phyloP scores from a whole-genome alignment of 2,113 vertebrate species.

The Leiothrix lutea region DNA sequence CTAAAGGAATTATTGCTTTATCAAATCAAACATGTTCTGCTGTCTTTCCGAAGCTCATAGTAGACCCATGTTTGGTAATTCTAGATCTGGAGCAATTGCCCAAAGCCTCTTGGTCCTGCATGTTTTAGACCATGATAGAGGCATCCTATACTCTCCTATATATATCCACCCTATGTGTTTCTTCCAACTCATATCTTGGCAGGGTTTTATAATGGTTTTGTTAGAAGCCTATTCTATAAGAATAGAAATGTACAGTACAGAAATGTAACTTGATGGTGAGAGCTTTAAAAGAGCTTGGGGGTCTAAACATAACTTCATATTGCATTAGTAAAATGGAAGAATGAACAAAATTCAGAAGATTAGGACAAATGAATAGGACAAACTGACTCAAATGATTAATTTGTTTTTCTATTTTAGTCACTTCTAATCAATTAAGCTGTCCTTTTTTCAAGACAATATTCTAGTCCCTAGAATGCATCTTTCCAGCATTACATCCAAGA shows the following conservation, averaged over 20 bases:
- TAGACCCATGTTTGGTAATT: neutral
- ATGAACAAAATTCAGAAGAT: neutral
- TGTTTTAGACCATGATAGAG: neutral
- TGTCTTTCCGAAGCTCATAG: neutral
- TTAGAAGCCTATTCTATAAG: neutral
- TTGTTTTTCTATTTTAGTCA: neutral
- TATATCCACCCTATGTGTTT: neutral
- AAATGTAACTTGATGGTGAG: neutral
- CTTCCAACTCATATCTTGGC: neutral
- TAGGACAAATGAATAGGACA: neutral
- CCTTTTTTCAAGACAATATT: neutral
- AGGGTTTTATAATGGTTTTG: neutral
- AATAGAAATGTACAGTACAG: neutral
- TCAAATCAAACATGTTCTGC: neutral
- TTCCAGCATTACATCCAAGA: neutral
- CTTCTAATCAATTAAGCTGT: neutral
- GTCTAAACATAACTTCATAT: neutral
- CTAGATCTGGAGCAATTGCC: neutral
- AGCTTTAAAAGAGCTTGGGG: neutral
- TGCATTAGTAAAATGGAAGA: neutral
- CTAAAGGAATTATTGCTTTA: neutral
- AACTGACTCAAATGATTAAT: neutral
- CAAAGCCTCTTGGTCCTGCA: neutral
- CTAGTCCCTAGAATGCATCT: neutral
- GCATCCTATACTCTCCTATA: neutral